A percentile compares a stretch with the other conserved stretches of the same genome.
These are phyloP conservation scores for Melanostigma gelatinosum DNA, from an alignment of 2,113 vertebrate genomes.

Conservation along the genomic window DNA sequence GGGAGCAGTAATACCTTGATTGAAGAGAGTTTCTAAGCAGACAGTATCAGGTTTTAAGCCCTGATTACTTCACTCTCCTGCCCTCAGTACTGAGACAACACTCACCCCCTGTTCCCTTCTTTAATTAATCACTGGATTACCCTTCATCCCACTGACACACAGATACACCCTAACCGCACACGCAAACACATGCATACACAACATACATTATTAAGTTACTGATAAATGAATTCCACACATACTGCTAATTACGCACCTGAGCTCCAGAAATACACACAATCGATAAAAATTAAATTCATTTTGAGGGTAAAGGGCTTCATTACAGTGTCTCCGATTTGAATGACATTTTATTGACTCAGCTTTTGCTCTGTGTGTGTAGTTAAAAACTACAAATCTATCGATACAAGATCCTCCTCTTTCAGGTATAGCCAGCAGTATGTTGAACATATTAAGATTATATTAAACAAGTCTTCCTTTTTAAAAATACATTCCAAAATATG, in stretches of 20 bases:
- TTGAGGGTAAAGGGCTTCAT: constrained; percentile 16
- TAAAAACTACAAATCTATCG: not conserved
- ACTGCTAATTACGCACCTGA: not conserved
- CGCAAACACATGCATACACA: not conserved
- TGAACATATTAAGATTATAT: not conserved
- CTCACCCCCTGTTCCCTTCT: constrained; percentile 49
- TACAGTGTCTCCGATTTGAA: constrained; percentile 1
- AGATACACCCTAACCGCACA: constrained; percentile 41
- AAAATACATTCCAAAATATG: not conserved
- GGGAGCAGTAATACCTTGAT: constrained; percentile 59
- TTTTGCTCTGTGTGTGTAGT: not conserved
- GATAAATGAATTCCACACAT: not conserved
- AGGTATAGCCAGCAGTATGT: not conserved
- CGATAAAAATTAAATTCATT: not conserved
- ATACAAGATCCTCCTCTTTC: not conserved
- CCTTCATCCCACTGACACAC: constrained; percentile 59
- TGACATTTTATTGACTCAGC: not conserved
- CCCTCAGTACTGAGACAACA: constrained; percentile 38
- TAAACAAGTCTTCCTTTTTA: not conserved
- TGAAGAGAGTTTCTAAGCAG: constrained; percentile 70
- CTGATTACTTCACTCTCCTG: constrained; percentile 57
- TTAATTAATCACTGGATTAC: constrained; percentile 75
- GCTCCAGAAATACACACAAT: not conserved
- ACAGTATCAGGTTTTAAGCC: constrained; percentile 64
- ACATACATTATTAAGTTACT: not conserved